Base-by-base conservation (phyloP, 2,888 invertebrate genomes). In the Tetragnatha montana region DNA sequence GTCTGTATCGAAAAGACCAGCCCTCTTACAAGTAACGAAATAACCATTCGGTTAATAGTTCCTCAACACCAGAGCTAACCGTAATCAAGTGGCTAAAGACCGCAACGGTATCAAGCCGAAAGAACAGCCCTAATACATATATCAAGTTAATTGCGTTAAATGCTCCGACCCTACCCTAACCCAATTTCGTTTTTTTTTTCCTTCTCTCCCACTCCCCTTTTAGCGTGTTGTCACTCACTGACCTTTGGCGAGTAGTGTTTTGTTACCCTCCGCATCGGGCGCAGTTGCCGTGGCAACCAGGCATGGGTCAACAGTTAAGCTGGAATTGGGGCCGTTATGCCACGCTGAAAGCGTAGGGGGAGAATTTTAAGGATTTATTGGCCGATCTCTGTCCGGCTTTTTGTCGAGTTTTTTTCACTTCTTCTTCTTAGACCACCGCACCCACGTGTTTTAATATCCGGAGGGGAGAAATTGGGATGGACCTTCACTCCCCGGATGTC, bases 361-460 rank as follows among this genome's bases (percentile, higher is more conserved):
- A 74, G 81, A 89, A 89, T 89, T 89, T 89, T 89, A 89, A 89
- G 84, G 89, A 89, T 89, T 89, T 89, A 89, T 89, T 89, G 85
- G 89, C 84, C 68, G 68, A 69, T 89, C 81, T 60, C 75, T 81
- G 69, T 47, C 69, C 76, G 68, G 60, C 60, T 74, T 49, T 35
- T 60, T 82, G 69, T n/a, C 12, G 12, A 14, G 17, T 49, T 81
- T 71, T 81, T 50, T 80, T 81, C 14, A 60, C 12, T 14, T 68
- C 19, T 60, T 60, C 49, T 22, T 68, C 35, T 35, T 35, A 35
- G 12, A 3, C 10, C 50, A 8, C 22, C 79, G 21, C 51, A 14
- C 51, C 78, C 78, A 10, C 12, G 50, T 50, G 50, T 19, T n/a
- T 22, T 75, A 75, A 75, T 73, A 6, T 21, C 12, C 12, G 60